These are phyloP conservation scores for Loriculus beryllinus DNA, from an alignment of 2,797 vertebrate species.

Conservation along the genomic window DNA sequence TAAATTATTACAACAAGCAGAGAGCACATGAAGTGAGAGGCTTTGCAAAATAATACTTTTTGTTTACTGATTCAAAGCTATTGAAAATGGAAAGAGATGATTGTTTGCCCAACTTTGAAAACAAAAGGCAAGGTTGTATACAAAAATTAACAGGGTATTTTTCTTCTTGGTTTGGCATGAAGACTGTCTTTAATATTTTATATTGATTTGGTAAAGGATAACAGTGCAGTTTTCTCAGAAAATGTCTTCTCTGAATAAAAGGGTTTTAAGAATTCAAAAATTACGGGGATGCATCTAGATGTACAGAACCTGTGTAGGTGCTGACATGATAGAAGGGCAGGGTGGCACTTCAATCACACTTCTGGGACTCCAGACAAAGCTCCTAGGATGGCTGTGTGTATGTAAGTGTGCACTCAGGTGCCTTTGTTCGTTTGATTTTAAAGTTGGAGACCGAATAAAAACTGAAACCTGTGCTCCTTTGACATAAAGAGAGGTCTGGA, in stretches of 20 bases:
- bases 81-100: neutral
- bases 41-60: neutral
- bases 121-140: neutral
- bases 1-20: neutral
- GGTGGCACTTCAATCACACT: neutral
- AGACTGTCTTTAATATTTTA: neutral
- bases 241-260: neutral
- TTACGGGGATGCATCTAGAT: rapidly evolving
- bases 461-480: neutral
- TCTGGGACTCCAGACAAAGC: neutral
- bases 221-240: neutral
- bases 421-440: neutral
- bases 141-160: neutral
- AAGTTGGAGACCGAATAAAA: neutral
- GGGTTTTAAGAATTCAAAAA: neutral
- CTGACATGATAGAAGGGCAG: neutral
- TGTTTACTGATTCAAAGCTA: neutral
- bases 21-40: neutral
- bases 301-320: neutral
- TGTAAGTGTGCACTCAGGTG: neutral
- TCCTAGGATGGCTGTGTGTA: neutral
- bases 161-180: neutral
- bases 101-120: neutral
- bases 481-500: neutral
- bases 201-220: neutral